Evolutionary conservation across 2,888 invertebrate genomes (phyloP), one percentile per base, ranked within the genome.

Genomic region (Aspidiotus rigidus): DNA sequence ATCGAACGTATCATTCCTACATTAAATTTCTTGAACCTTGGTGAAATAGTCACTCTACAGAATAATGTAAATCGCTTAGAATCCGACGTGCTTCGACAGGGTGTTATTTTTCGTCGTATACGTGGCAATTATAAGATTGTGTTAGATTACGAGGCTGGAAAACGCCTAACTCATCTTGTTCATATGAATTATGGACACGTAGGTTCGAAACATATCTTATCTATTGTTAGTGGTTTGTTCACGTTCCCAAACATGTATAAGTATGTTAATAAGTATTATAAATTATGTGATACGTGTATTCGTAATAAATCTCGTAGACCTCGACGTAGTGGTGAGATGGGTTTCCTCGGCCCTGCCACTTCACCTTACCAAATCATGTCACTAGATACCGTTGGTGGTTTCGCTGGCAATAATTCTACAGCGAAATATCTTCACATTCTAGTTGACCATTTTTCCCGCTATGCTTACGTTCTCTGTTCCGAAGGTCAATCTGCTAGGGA

Each of bases 231-330:
- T 10, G 10, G 16, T 15, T 17, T 16, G 2, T 56, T 56, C 56
- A n/a, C 56, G 17, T 56, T 56, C 16, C 56, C 56, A 56, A 56
- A 56, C 56, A 56, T 56, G 56, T 56, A 56, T 56, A 56, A 11
- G 16, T 15, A 10, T 16, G 6, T 56, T 16, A 56, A 56, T 10
- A 2, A 11, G 17, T 56, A 15, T 15, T 56, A 7, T 56, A 56
- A 16, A 2, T 15, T 2, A n/a, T 56, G 56, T 15, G 10, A 10
- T n/a, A 15, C 16, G 16, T 56, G 56, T 56, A 16, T 2, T 16
- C 15, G 16, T 10, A 56, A 56, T 56, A 56, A 56, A 7, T 56
- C 56, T n/a, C 56, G 56, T 15, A 10, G 56, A 10, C 16, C 16
- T 13, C 13, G 16, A n/a, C 56, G 15, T 16, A 2, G 15, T 10